These are phyloP conservation scores for Platyscapa corneri DNA, from an alignment of 1,140 invertebrate species.

Conservation along the genomic window DNA sequence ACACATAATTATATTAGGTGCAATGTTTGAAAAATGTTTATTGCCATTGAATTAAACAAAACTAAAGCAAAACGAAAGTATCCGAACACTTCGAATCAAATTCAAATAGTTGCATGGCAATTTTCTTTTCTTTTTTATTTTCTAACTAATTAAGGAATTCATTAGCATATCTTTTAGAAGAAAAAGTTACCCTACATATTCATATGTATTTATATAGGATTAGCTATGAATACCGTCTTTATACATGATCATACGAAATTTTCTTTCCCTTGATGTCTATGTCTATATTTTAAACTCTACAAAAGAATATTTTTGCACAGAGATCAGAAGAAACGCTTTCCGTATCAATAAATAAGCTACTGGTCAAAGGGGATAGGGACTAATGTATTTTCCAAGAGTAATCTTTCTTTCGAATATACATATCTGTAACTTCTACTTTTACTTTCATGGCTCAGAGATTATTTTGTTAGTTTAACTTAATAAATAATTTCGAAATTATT, in stretches of 20 bases:
- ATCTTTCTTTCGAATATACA: not conserved
- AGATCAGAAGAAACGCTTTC: not conserved
- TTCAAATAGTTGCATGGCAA: not conserved
- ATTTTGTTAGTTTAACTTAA: not conserved
- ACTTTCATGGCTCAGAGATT: not conserved
- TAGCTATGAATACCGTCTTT: not conserved
- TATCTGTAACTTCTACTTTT: not conserved
- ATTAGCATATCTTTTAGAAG: not conserved
- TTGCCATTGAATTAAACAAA: not conserved
- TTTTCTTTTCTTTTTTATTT: not conserved
- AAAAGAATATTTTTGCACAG: not conserved
- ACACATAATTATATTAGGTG: no score
- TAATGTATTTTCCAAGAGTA: not conserved
- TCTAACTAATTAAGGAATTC: not conserved
- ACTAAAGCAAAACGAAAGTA: no score
- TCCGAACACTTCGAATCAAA: not conserved
- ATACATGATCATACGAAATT: not conserved
- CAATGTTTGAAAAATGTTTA: not conserved
- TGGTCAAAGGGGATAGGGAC: not conserved
- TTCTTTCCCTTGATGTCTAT: not conserved
- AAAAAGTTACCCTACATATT: not conserved
- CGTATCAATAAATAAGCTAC: conserved; percentile 1
- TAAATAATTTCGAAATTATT: not conserved
- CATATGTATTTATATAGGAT: not conserved
- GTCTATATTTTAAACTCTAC: not conserved